Evolutionary conservation across 2,888 invertebrate genomes (phyloP).

Genomic region (Mesopsocus fuscifrons): DNA sequence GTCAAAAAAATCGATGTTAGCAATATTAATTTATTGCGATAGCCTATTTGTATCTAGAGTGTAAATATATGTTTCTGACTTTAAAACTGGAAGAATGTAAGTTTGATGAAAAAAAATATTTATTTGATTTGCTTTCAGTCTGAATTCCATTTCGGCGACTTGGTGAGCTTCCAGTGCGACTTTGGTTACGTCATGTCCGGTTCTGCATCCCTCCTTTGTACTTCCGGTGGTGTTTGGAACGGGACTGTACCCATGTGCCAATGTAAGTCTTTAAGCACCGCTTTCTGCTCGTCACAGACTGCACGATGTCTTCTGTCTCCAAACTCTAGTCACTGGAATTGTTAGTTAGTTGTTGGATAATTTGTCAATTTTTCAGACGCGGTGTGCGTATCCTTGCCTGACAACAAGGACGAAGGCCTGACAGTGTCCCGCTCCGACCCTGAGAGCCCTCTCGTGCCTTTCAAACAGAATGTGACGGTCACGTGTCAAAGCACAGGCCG

Average conservation of each 20-base stretch:
- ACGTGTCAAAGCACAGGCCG: slow-evolving; percentile 61
- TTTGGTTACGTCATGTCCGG: slow-evolving; percentile 89
- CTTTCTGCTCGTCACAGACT: too few relatives aligned
- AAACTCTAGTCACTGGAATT: too few relatives aligned
- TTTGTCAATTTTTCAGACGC: slow-evolving; percentile 45
- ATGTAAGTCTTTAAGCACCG: slow-evolving; percentile 61
- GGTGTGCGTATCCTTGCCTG: slow-evolving; percentile 73
- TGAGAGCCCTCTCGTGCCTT: slow-evolving; percentile 68
- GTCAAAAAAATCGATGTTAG: too few relatives aligned
- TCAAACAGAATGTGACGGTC: slow-evolving; percentile 77
- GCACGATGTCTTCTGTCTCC: too few relatives aligned
- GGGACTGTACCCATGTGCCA: slow-evolving; percentile 83
- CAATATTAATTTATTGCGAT: too few relatives aligned
- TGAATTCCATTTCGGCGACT: slow-evolving; percentile 74
- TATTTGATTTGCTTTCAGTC: slow-evolving; percentile 27
- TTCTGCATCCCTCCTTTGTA: slow-evolving; percentile 65
- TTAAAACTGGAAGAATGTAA: too few relatives aligned
- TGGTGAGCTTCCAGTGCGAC: slow-evolving; percentile 79
- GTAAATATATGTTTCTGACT: too few relatives aligned
- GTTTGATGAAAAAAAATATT: too few relatives aligned
- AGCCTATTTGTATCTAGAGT: too few relatives aligned
- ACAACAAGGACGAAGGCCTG: slow-evolving; percentile 73
- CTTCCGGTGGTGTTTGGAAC: slow-evolving; percentile 83
- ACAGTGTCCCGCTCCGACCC: slow-evolving; percentile 58
- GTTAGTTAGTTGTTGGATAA: slow-evolving; percentile 9